Evolutionary conservation across 2,888 invertebrate species (phyloP), one percentile per base, ranked within the genome.

Genomic region (Lepidochrysops patricia): DNA sequence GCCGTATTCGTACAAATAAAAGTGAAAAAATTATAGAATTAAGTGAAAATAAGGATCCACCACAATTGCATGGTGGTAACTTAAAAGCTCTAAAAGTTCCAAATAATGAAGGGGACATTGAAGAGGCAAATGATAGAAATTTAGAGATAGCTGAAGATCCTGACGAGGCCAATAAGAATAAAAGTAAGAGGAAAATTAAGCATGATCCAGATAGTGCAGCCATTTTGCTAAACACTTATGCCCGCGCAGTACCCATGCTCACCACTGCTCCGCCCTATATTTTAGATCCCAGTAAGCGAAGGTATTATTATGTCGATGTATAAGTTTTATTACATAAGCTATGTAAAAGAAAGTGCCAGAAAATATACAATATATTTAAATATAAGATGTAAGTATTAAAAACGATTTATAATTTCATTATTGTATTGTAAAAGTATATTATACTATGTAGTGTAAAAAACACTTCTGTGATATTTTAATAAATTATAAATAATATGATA

Each of bases 231-330:
- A 83, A 79, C 34, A 84, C 79, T 58, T 86, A 84, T 67, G 88
- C 77, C 7, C 80, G 82, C 67, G 84, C 81, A 12, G 79, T 77
- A 4, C 84, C 88, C 1, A 71, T 82, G 60, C 67, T 87, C 9
- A 83, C 87, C 0, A 84, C 82, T 1, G 82, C 84, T 0, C 82
- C 84, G 12, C 72, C 72, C 0, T 89, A 79, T 61, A 90, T 89
- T 65, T 70, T 87, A 70, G 89, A 90, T 67, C 90, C 90, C 27
- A 88, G 89, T 64, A 88, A 90, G 75, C 75, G 90, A 66, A 85
- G 85, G 83, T 90, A 90, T 70, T 90, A 86, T 67, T 90, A 87
- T 63, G 85, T 88, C 15, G 89, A 89, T 66, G 68, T 72, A 19
- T 71, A 72, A 74, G 25, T 57, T 48, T 35, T 60, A 35, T 63